phyloP scores from a whole-genome alignment of 1,140 invertebrate species.

The Lepidurus apus region DNA sequence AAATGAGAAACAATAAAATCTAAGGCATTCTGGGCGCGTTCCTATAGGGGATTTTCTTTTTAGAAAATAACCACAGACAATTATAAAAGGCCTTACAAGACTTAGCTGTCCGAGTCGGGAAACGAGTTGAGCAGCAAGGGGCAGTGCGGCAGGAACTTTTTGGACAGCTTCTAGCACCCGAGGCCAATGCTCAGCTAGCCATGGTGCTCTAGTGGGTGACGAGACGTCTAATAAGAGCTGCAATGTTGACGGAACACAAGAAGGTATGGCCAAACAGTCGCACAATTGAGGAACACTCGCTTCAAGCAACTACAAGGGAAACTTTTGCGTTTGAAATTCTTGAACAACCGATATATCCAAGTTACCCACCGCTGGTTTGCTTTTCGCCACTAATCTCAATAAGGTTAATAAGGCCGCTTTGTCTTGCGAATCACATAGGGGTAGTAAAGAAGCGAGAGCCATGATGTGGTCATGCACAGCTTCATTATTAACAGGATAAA shows the following conservation, averaged over 20 bases:
- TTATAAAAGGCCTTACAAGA: constrained; percentile 47
- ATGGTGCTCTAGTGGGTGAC: constrained; percentile 54
- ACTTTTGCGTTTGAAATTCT: neutral
- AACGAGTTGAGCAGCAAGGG: constrained; percentile 59
- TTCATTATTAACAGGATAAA: constrained; percentile 78
- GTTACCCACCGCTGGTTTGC: constrained; percentile 63
- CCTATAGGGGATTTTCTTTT: constrained; percentile 46
- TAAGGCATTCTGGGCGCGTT: constrained; percentile 67
- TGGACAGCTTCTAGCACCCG: constrained; percentile 62
- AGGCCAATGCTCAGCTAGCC: constrained; percentile 61
- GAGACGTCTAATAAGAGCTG: constrained; percentile 73
- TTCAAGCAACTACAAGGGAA: constrained; percentile 53
- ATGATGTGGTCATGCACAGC: constrained; percentile 76
- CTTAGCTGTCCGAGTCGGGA: constrained; percentile 57
- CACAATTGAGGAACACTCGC: constrained; percentile 69
- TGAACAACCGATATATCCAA: neutral
- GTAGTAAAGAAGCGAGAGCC: constrained; percentile 70
- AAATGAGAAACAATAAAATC: constrained; percentile 71
- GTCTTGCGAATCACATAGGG: constrained; percentile 73
- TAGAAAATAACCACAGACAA: constrained; percentile 36
- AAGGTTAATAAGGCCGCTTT: constrained; percentile 73
- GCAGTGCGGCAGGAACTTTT: constrained; percentile 59
- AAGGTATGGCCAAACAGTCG: constrained; percentile 58
- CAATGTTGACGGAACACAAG: constrained; percentile 57
- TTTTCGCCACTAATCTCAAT: constrained; percentile 70